These are phyloP conservation scores for Gnathonemus echidnorhynchus DNA, from an alignment of 2,113 vertebrate species.

Conservation along the genomic window DNA sequence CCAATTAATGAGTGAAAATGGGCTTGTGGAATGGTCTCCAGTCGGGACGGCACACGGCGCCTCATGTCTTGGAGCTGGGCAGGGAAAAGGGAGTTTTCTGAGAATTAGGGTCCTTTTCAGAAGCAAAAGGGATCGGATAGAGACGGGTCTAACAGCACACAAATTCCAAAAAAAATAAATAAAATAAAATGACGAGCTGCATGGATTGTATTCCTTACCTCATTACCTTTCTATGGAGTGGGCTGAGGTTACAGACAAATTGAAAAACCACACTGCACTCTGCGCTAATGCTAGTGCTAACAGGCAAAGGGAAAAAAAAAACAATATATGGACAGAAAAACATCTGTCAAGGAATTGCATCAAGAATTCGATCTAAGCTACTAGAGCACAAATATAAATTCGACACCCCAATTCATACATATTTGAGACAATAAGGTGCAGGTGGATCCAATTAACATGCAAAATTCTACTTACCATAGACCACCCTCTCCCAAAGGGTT, in stretches of 20 bases:
- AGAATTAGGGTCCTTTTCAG: background rate
- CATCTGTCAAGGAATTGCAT: background rate
- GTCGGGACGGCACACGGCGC: background rate
- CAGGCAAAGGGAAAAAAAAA: background rate
- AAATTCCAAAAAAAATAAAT: background rate
- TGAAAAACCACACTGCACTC: background rate
- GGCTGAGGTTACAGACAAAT: background rate
- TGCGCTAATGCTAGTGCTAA: background rate
- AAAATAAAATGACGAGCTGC: background rate
- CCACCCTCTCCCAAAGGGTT: background rate
- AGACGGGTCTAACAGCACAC: background rate
- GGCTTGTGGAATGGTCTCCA: background rate
- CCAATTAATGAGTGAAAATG: slow-evolving; percentile 10
- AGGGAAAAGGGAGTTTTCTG: background rate
- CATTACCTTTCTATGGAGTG: background rate
- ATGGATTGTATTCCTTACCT: background rate
- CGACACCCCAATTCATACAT: background rate
- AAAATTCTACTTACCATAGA: background rate
- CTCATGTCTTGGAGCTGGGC: background rate
- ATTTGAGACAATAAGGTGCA: background rate
- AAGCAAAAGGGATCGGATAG: background rate
- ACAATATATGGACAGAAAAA: background rate
- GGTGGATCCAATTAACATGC: background rate
- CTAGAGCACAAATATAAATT: background rate
- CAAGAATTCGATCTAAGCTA: background rate